A percentile compares a stretch with the other conserved stretches of the same genome.
These are phyloP conservation scores for Amphiprion clarkii DNA, from an alignment of 2,797 vertebrate genomes.

Conservation along the genomic window DNA sequence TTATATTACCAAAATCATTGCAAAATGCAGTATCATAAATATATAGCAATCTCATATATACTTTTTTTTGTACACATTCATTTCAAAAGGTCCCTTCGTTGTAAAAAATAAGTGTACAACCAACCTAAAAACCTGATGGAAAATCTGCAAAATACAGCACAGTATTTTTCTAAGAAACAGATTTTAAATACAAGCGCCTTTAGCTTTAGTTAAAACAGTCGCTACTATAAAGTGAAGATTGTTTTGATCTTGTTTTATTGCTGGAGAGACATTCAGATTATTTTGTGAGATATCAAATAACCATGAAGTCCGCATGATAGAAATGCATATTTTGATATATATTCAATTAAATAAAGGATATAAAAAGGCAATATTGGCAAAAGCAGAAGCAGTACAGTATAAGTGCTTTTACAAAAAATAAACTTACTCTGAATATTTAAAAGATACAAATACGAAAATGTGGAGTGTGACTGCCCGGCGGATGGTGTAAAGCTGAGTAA, in stretches of 20 bases:
- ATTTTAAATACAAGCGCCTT: conserved; percentile 60
- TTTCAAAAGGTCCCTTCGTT: conserved; percentile 75
- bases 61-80: conserved; percentile 76
- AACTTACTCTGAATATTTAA: conserved; percentile 68
- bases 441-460: conserved; percentile 57
- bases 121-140: conserved; percentile 60
- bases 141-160: conserved; percentile 52
- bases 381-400: conserved; percentile 62
- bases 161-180: conserved; percentile 46
- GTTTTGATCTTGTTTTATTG: conserved; percentile 65
- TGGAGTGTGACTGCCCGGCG: conserved; percentile 56
- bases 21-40: conserved; percentile 78
- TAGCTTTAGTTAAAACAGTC: conserved; percentile 43
- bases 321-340: conserved; percentile 63
- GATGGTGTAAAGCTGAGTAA: conserved; percentile 35
- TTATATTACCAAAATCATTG: conserved; percentile 75
- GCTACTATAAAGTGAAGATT: conserved; percentile 45
- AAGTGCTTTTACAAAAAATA: conserved; percentile 77
- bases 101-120: conserved; percentile 70
- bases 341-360: conserved; percentile 81
- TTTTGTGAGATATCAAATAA: conserved; percentile 41
- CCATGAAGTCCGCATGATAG: conserved; percentile 34
- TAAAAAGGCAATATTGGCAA: conserved; percentile 73
- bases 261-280: conserved; percentile 49
- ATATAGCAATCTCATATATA: conserved; percentile 80